These are phyloP conservation scores for Dynastes maya DNA, from an alignment of 2,888 invertebrate species.

Conservation along the genomic window DNA sequence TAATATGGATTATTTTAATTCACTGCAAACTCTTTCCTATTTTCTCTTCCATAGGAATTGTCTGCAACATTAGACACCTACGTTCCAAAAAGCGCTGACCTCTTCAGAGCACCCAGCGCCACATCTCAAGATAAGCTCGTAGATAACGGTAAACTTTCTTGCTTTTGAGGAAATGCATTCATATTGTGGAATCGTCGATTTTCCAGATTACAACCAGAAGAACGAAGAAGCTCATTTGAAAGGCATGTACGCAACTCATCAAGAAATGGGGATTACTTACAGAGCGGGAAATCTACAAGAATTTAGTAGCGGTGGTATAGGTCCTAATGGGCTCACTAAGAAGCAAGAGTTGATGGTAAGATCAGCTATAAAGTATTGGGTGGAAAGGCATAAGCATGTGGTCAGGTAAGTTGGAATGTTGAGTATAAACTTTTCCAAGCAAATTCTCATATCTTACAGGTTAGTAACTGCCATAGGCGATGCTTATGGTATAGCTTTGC, in stretches of 20 bases:
- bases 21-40: background rate
- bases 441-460: constrained; percentile 70
- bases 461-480: constrained; percentile 87
- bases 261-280: constrained; percentile 84
- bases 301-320: constrained; percentile 73
- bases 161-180: background rate
- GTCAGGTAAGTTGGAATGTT: constrained; percentile 76
- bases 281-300: constrained; percentile 80
- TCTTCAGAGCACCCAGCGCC: constrained; percentile 77
- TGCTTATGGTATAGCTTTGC: constrained; percentile 86
- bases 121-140: constrained; percentile 64
- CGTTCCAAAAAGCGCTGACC: constrained; percentile 80
- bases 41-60: constrained; percentile 72
- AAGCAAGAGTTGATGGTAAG: constrained; percentile 89
- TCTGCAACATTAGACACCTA: constrained; percentile 88
- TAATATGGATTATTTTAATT: constrained; percentile 52
- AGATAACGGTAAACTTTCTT: constrained; percentile 59
- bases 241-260: constrained; percentile 84
- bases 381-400: constrained; percentile 90
- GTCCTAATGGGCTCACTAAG: constrained; percentile 86
- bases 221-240: constrained; percentile 78
- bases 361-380: constrained; percentile 92
- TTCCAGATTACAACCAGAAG: constrained; percentile 68
- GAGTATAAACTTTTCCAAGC: background rate
- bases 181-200: background rate